These are phyloP conservation scores for Euphydryas editha DNA, from an alignment of 2,888 invertebrate species.

Conservation along the genomic window DNA sequence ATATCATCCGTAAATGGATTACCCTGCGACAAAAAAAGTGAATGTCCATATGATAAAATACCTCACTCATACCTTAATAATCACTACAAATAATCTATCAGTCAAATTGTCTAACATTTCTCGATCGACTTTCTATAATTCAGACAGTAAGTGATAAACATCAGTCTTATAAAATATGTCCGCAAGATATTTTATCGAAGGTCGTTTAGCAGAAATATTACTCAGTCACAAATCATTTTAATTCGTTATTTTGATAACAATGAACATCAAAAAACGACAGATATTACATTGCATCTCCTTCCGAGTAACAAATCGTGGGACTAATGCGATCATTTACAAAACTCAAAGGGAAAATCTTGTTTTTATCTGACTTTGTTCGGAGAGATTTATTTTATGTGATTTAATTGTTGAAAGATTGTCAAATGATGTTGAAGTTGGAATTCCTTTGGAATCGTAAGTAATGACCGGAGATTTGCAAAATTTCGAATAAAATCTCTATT, in stretches of 20 bases:
- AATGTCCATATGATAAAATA: too few species aligned
- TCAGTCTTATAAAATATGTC: background rate
- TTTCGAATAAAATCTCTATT: too few species aligned
- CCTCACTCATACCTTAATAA: too few species aligned
- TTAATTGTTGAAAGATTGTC: background rate
- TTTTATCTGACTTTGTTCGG: background rate
- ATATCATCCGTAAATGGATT: too few species aligned
- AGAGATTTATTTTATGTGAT: constrained; percentile 10
- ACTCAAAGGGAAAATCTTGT: background rate
- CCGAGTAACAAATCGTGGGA: constrained; percentile 9
- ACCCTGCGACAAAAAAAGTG: too few species aligned
- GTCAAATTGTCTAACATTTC: background rate
- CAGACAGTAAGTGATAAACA: background rate
- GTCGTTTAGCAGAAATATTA: constrained; percentile 7
- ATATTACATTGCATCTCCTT: constrained; percentile 20
- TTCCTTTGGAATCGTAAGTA: background rate
- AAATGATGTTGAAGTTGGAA: constrained; percentile 1
- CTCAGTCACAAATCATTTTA: constrained; percentile 33
- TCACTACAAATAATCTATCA: too few species aligned
- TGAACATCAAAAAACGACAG: constrained; percentile 2
- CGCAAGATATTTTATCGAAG: background rate
- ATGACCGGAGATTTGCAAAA: too few species aligned
- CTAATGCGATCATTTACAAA: constrained; percentile 19
- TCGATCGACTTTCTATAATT: background rate
- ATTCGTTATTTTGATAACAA: constrained; percentile 26